A percentile compares a stretch with the other conserved stretches of the same genome.
These are phyloP conservation scores for Dendrocopos noguchii DNA, from an alignment of 2,113 vertebrate species.

Conservation along the genomic window DNA sequence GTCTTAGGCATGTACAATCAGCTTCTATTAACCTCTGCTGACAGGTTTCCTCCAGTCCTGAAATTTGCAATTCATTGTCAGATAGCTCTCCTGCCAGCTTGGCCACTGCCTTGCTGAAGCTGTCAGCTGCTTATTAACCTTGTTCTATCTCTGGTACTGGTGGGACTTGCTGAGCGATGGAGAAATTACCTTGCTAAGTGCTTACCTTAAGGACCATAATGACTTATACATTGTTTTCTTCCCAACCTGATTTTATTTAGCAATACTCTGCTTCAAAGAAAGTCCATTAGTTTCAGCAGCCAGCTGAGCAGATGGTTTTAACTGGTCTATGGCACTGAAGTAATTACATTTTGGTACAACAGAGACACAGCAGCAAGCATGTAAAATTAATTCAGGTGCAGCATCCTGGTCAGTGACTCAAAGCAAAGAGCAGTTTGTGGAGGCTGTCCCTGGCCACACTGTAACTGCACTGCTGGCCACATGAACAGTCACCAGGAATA, in stretches of 20 bases:
- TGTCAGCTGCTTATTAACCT: background rate
- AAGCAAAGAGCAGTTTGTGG: background rate
- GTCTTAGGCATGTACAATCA: background rate
- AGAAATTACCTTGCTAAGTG: background rate
- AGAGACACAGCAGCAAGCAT: background rate
- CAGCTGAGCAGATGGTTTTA: slow-evolving; percentile 45
- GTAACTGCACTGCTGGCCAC: background rate
- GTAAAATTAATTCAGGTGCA: slow-evolving; percentile 44
- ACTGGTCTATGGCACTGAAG: slow-evolving; percentile 19
- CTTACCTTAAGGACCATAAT: background rate
- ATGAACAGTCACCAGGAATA: background rate
- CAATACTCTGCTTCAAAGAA: background rate
- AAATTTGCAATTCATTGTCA: background rate
- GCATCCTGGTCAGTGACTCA: background rate
- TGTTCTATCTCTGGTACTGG: background rate
- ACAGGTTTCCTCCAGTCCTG: background rate
- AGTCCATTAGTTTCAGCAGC: slow-evolving; percentile 24
- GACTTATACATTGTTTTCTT: background rate
- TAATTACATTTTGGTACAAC: slow-evolving; percentile 49
- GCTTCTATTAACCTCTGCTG: background rate
- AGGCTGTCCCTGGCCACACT: background rate
- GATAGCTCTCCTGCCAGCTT: background rate
- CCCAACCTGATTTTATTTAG: background rate
- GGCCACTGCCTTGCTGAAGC: background rate
- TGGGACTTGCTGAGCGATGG: background rate